Conservation (phyloP, 2,113 vertebrate species). For the Aix galericulata region DNA sequence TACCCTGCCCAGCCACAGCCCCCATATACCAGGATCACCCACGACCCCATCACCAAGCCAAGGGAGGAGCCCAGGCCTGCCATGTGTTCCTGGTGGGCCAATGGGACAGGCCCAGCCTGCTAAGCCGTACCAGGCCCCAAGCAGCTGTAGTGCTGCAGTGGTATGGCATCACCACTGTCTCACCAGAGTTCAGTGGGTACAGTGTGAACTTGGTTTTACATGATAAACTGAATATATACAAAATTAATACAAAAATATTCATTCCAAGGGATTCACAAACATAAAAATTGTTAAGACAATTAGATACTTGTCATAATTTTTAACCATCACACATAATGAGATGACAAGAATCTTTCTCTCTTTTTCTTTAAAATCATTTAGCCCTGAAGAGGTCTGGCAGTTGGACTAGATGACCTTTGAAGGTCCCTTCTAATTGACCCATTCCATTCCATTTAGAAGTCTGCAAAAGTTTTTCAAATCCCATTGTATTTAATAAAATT, state of each 20-base stretch:
- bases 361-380: neutral
- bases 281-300: neutral
- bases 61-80: neutral
- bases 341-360: neutral
- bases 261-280: neutral
- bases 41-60: neutral
- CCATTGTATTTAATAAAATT: neutral
- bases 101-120: too few relatives aligned
- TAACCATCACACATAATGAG: neutral
- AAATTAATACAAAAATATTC: neutral
- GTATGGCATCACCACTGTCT: too few relatives aligned
- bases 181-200: neutral
- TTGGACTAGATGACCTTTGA: neutral
- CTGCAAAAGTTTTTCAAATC: neutral
- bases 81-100: neutral
- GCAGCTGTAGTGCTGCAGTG: neutral
- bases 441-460: neutral
- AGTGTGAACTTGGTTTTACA: neutral
- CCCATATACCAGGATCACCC: neutral
- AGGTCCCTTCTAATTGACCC: neutral
- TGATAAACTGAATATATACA: neutral
- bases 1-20: neutral
- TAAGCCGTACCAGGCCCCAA: neutral
- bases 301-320: neutral
- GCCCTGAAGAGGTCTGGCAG: neutral